phyloP scores from a whole-genome alignment of 2,113 vertebrate species.

The Scomber japonicus region DNA sequence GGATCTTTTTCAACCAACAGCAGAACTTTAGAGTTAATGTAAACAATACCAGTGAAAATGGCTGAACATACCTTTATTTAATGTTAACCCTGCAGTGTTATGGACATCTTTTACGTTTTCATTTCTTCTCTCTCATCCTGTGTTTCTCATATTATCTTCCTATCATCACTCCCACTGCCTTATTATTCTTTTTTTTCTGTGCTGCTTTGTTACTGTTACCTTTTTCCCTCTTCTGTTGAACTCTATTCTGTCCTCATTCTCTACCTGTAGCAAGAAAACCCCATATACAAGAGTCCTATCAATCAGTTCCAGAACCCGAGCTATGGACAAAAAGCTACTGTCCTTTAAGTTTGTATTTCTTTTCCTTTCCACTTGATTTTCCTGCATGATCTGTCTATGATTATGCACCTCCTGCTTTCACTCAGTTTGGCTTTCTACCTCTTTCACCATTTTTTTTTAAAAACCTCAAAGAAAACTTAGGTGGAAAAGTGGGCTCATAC shows the following conservation, averaged over 20 bases:
- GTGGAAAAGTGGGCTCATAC: not conserved
- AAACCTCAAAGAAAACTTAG: not conserved
- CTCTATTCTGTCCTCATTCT: conserved; percentile 53
- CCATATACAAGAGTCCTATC: conserved; percentile 99
- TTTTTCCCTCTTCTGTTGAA: conserved; percentile 57
- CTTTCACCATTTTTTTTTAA: not conserved
- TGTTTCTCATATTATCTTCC: conserved; percentile 6
- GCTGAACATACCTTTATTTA: not conserved
- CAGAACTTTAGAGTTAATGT: not conserved
- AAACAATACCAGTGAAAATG: not conserved
- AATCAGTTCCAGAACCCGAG: conserved; percentile 99
- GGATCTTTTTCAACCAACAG: no score
- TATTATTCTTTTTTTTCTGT: conserved; percentile 18
- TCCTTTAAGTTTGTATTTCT: conserved; percentile 95
- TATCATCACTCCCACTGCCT: conserved; percentile 4
- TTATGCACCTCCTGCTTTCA: conserved; percentile 37
- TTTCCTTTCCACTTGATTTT: conserved; percentile 72
- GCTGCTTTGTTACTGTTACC: conserved; percentile 15
- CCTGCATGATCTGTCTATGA: conserved; percentile 63
- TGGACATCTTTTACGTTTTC: no score
- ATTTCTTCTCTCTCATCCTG: not conserved
- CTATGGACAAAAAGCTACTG: conserved; percentile 96
- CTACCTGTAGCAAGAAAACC: conserved; percentile 94
- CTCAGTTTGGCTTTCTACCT: not conserved
- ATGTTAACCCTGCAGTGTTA: no score